Percentiles rank a stretch among this genome's conserved stretches.
Evolutionary conservation across 2,113 vertebrate species (phyloP).

Genomic region (Bos javanicus): DNA sequence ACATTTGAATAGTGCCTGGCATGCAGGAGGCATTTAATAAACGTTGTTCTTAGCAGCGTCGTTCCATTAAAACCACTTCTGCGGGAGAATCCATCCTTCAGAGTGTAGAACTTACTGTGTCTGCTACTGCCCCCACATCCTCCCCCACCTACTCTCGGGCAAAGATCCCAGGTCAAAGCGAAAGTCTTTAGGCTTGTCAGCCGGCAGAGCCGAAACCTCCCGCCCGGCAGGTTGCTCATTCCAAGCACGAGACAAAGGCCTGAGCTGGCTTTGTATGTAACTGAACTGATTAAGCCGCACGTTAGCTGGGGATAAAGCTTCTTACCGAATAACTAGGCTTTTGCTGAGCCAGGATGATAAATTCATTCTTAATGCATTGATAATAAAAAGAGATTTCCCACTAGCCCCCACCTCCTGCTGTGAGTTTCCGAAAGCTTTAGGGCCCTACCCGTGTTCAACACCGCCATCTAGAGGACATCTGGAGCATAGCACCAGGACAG

Average conservation of each 20-base stretch:
- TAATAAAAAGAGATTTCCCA: conserved; percentile 58
- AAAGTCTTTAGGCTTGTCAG: not conserved
- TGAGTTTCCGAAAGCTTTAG: not conserved
- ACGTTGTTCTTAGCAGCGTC: not conserved
- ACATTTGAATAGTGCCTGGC: not conserved
- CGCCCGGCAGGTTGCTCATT: not conserved
- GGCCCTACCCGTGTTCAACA: conserved; percentile 16
- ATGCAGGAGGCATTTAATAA: not conserved
- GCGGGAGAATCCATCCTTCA: not conserved
- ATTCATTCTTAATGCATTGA: conserved; percentile 70
- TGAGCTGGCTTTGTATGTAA: conserved; percentile 65
- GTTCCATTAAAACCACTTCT: not conserved
- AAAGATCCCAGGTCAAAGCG: not conserved
- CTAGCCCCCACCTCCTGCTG: no score
- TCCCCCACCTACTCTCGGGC: not conserved
- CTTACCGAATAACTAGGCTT: conserved; percentile 66
- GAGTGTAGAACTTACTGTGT: not conserved
- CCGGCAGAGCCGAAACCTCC: not conserved
- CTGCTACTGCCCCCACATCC: not conserved
- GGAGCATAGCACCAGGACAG: not conserved
- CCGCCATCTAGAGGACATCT: conserved; percentile 43
- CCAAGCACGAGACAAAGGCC: conserved; percentile 42
- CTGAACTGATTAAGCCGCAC: conserved; percentile 66
- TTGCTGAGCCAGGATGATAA: conserved; percentile 73
- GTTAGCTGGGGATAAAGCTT: conserved; percentile 70